These are phyloP conservation scores for Nineta flava DNA, from an alignment of 2,888 invertebrate species.

Conservation along the genomic window DNA sequence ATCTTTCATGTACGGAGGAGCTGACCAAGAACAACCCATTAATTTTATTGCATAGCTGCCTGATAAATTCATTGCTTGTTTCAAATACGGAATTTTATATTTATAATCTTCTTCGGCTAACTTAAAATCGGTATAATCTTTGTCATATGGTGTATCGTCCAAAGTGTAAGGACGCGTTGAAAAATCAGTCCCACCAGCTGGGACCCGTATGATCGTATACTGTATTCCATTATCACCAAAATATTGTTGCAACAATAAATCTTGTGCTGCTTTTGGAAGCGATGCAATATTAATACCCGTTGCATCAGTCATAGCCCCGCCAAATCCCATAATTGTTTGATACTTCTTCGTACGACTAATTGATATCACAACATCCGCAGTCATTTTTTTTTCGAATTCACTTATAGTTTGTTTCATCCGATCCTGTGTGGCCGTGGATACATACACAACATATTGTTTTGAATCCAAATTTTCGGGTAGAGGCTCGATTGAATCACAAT, in stretches of 20 bases:
- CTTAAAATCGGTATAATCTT: conserved; percentile 41
- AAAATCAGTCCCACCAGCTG: conserved; percentile 78
- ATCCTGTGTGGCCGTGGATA: too few species aligned
- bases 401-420: too few species aligned
- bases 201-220: conserved; percentile 64
- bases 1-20: conserved; percentile 37
- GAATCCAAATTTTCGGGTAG: conserved; percentile 15
- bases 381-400: too few species aligned
- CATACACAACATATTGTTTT: too few species aligned
- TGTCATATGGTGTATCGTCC: conserved; percentile 45
- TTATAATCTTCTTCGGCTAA: conserved; percentile 49
- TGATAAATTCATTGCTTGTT: conserved; percentile 16
- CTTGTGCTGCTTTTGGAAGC: conserved; percentile 35
- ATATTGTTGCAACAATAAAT: conserved; percentile 41
- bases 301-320: conserved; percentile 62
- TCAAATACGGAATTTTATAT: conserved; percentile 36
- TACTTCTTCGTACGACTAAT: conserved; percentile 28
- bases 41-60: conserved; percentile 16
- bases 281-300: conserved; percentile 51
- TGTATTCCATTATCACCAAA: conserved; percentile 53
- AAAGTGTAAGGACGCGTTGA: conserved; percentile 70
- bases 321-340: conserved; percentile 68
- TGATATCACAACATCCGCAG: too few species aligned
- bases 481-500: conserved; percentile 50
- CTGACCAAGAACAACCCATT: conserved; percentile 37